These are phyloP conservation scores for Hafferia zeledoni DNA, from an alignment of 2,797 vertebrate species.

Conservation along the genomic window DNA sequence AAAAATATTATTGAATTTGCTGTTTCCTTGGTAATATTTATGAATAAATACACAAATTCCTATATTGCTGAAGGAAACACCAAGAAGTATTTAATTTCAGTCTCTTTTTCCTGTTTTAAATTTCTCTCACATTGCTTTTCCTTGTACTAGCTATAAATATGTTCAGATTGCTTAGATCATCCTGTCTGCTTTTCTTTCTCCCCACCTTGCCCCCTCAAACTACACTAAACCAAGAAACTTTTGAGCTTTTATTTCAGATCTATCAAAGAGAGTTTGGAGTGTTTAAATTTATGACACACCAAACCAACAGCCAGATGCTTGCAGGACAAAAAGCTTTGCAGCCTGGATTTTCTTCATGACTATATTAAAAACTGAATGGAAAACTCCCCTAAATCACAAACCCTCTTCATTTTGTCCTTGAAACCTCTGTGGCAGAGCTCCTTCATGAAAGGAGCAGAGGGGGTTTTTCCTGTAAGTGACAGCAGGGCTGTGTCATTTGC, in stretches of 20 bases:
- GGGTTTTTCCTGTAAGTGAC: background rate
- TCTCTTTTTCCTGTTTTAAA: background rate
- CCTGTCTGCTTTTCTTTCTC: background rate
- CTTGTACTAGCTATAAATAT: background rate
- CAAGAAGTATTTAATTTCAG: background rate
- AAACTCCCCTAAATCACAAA: background rate
- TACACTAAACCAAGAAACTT: background rate
- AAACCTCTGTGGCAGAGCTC: background rate
- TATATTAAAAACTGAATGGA: background rate
- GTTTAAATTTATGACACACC: background rate
- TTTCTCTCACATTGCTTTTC: background rate
- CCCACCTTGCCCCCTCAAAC: accelerated
- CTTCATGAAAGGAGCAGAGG: background rate
- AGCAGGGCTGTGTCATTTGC: background rate
- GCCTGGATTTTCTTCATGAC: background rate
- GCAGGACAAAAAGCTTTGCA: background rate
- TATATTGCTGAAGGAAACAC: background rate
- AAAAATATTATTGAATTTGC: background rate
- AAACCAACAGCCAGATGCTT: background rate
- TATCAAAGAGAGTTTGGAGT: background rate
- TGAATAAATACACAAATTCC: background rate
- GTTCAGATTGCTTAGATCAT: background rate
- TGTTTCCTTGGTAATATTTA: background rate
- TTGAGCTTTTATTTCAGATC: background rate
- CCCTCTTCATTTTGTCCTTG: background rate